Evolutionary conservation across 2,888 invertebrate species (phyloP), one percentile per base, ranked within the genome.

Genomic region (Dioctria rufipes): DNA sequence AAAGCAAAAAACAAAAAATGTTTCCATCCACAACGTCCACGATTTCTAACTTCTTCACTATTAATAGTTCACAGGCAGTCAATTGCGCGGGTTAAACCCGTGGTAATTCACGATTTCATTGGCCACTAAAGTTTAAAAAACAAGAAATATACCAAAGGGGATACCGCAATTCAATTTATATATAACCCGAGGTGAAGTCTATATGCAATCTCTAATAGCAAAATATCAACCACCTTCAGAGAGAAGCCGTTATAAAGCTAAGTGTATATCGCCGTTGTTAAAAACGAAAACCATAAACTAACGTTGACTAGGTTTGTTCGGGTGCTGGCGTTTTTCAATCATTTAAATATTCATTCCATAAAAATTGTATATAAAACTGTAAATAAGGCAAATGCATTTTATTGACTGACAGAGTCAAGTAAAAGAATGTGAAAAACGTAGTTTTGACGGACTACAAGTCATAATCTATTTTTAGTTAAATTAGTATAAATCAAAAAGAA

Each of bases 31-130:
- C 25, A 25, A 25, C 0, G 25, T n/a, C 54, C 73, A 60, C 73
- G 58, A 60, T 58, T 73, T 73, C 54, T 60, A 60, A 73, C 73
- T 73, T 25, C 25, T 25, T 42, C 60, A 60, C 54, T 58, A 1
- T 25, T 73, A 51, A 60, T 43, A 73, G 73, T 73, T 73, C 60
- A 73, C 73, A 73, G 60, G 60, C 73, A 60, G 42, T 73, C 73
- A 58, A 73, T n/a, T 40, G 58, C 42, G 13, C 0, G 25, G 11
- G 73, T 54, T 42, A 73, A 60, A 58, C 60, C 73, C 60, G 60
- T 60, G 43, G 73, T 73, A 73, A 73, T 58, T 73, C 73, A 73
- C 73, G 73, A 73, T 58, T 73, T 60, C 60, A 73, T 58, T 51
- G 51, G 51, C 69, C 69, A 69, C 69, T 69, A 39, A 54, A 6